phyloP scores from a whole-genome alignment of 2,888 invertebrate genomes.

The Didymodactylos carnosus region DNA sequence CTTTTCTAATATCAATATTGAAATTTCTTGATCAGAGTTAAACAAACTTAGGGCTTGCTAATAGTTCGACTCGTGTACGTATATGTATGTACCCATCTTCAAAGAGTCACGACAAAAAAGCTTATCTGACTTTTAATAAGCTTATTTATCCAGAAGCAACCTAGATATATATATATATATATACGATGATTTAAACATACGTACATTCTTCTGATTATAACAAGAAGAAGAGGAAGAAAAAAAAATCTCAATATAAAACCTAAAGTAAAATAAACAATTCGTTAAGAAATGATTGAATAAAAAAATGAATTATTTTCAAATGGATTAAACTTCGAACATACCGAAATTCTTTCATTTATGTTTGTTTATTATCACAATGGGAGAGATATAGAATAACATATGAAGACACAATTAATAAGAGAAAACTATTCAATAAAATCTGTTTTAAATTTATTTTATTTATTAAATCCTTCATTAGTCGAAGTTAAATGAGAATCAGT shows the following conservation, averaged over 20 bases:
- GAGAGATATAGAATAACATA: no score
- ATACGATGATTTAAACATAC: not conserved
- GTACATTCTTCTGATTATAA: not conserved
- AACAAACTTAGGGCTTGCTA: no score
- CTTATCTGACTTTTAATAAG: conserved; percentile 1
- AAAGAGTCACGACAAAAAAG: not conserved
- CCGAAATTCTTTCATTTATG: not conserved
- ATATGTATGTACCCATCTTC: not conserved
- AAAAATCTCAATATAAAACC: not conserved
- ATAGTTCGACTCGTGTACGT: no score
- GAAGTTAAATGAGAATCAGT: no score
- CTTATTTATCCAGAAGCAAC: not conserved
- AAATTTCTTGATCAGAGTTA: no score
- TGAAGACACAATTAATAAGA: no score
- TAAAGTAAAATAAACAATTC: not conserved
- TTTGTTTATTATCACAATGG: not conserved
- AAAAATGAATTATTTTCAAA: not conserved
- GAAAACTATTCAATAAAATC: no score
- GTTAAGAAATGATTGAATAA: not conserved
- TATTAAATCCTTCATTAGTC: no score
- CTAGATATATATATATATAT: no score
- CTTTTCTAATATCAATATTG: not conserved
- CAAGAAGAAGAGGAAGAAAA: not conserved
- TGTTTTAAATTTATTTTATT: no score
- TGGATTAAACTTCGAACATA: not conserved